Conservation (phyloP, 1,140 invertebrate species). For the Drosophila neocordata region DNA sequence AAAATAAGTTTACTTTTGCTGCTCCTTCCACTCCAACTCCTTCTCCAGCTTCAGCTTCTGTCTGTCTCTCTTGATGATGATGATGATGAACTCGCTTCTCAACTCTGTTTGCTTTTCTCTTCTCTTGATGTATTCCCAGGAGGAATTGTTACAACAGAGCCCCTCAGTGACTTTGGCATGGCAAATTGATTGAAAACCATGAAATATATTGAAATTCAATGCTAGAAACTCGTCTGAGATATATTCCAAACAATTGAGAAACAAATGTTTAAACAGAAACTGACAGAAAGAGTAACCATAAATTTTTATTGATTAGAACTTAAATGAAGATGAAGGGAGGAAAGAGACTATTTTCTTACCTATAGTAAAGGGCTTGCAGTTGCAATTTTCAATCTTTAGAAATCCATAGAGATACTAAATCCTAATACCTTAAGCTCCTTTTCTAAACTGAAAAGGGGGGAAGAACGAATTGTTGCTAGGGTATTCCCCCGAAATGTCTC, state of each 20-base stretch:
- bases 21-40: not conserved
- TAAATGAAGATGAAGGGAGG: not conserved
- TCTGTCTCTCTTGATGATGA: conserved; percentile 18
- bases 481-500: conserved; percentile 78
- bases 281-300: conserved; percentile 16
- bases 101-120: conserved; percentile 60
- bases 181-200: conserved; percentile 78
- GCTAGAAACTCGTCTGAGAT: conserved; percentile 34
- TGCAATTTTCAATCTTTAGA: conserved; percentile 29
- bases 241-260: conserved; percentile 41
- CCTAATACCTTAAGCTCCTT: conserved; percentile 33
- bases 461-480: conserved; percentile 44
- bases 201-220: conserved; percentile 80
- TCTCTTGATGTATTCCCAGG: conserved; percentile 67
- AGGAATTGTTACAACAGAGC: conserved; percentile 33
- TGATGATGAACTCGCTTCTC: conserved; percentile 50
- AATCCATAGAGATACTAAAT: conserved; percentile 37
- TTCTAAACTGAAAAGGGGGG: not conserved
- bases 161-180: conserved; percentile 56
- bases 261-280: conserved; percentile 47
- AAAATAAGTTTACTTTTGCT: conserved; percentile 49
- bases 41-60: not conserved
- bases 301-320: conserved; percentile 22
- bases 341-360: not conserved
- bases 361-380: conserved; percentile 12